Evolutionary conservation across 2,113 vertebrate genomes (phyloP).

Genomic region (Campylorhamphus procurvoides): DNA sequence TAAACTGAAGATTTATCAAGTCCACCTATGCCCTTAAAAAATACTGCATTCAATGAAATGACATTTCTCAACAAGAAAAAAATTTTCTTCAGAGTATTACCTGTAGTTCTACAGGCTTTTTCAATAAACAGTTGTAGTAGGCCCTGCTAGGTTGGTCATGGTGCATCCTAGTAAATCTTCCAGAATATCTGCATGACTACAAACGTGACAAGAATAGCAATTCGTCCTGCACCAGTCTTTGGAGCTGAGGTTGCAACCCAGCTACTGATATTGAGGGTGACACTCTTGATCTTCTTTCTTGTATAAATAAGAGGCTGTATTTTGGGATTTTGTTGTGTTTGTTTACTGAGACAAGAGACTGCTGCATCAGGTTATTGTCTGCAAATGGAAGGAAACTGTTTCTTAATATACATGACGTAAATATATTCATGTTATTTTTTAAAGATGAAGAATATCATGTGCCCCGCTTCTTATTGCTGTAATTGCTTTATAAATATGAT

Average conservation of each 20-base stretch:
- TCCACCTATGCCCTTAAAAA: not conserved
- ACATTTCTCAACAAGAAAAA: not conserved
- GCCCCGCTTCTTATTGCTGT: not conserved
- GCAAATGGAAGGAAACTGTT: not conserved
- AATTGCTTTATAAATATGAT: not conserved
- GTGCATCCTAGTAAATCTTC: not conserved
- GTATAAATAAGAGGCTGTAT: not conserved
- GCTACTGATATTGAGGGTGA: not conserved
- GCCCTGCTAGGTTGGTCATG: rapidly evolving
- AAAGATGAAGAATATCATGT: not conserved
- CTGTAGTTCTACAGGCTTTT: not conserved
- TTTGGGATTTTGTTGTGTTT: not conserved
- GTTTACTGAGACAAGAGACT: not conserved
- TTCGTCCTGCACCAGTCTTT: not conserved
- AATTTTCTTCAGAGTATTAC: not conserved
- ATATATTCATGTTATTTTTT: not conserved
- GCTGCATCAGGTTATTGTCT: not conserved
- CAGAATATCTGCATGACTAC: not conserved
- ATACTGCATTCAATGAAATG: not conserved
- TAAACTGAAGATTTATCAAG: not conserved
- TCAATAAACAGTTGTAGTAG: not conserved
- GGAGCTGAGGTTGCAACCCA: not conserved
- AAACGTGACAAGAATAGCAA: not conserved
- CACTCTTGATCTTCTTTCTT: not conserved
- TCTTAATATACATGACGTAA: not conserved